These are phyloP conservation scores for Linurgus olivaceus DNA, from an alignment of 2,797 vertebrate species.

Conservation along the genomic window DNA sequence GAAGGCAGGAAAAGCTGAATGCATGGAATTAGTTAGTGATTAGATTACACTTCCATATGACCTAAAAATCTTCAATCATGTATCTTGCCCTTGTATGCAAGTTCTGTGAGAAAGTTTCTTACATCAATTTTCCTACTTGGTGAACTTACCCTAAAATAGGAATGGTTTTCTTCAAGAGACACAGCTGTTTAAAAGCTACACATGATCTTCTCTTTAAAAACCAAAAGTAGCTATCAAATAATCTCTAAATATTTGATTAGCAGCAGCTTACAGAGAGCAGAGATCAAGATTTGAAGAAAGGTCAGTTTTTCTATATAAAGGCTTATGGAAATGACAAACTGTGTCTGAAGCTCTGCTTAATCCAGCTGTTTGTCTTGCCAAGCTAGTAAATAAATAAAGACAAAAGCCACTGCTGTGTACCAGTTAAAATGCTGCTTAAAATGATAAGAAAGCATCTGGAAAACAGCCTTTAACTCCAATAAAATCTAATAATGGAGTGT, in stretches of 20 bases:
- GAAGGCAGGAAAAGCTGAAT: slow-evolving; percentile 32
- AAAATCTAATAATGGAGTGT: background rate
- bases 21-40: slow-evolving; percentile 13
- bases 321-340: slow-evolving; percentile 2
- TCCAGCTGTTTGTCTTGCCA: slow-evolving; percentile 19
- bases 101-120: background rate
- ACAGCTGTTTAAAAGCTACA: background rate
- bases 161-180: background rate
- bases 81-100: background rate
- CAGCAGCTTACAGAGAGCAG: background rate
- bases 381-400: slow-evolving; percentile 20
- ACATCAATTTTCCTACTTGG: background rate
- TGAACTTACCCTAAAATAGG: background rate
- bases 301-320: slow-evolving; percentile 12
- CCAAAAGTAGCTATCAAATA: slow-evolving; percentile 12
- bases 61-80: background rate
- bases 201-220: background rate
- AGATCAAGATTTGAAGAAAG: slow-evolving; percentile 10
- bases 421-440: slow-evolving; percentile 28
- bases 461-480: slow-evolving; percentile 1
- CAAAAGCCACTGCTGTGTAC: background rate
- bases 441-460: slow-evolving; percentile 3
- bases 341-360: slow-evolving; percentile 31
- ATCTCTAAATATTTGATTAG: slow-evolving; percentile 69
- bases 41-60: slow-evolving; percentile 5